phyloP scores from a whole-genome alignment of 2,797 vertebrate genomes.

The Enteromius radiatus region DNA sequence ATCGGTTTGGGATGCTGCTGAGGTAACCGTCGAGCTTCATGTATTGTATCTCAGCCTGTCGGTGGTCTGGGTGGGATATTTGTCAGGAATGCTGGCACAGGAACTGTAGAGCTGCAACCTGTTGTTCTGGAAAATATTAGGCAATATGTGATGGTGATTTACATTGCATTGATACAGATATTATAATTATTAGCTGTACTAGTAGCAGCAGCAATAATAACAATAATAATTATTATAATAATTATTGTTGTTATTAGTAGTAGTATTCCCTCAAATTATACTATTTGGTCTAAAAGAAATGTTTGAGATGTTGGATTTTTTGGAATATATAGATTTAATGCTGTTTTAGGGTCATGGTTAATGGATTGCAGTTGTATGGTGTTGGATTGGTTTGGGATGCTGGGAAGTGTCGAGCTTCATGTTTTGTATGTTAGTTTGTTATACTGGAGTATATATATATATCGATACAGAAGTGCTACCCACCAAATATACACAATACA shows the following conservation, averaged over 20 bases:
- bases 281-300: background rate
- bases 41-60: background rate
- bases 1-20: background rate
- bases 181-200: no score
- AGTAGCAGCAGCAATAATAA: no score
- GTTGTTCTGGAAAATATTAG: background rate
- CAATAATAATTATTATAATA: no score
- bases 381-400: background rate
- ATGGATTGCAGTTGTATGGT: background rate
- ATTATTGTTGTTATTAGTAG: no score
- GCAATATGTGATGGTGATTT: background rate
- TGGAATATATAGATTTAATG: background rate
- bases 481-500: background rate
- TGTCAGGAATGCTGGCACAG: background rate
- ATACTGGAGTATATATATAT: background rate
- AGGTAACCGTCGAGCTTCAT: background rate
- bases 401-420: background rate
- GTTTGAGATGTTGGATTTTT: background rate
- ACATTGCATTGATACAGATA: background rate
- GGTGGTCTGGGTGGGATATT: background rate
- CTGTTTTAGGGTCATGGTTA: background rate
- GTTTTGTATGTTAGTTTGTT: background rate
- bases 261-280: no score
- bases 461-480: background rate
- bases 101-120: background rate